Evolutionary conservation across 2,113 vertebrate genomes (phyloP).

Genomic region (Muntiacus reevesi): DNA sequence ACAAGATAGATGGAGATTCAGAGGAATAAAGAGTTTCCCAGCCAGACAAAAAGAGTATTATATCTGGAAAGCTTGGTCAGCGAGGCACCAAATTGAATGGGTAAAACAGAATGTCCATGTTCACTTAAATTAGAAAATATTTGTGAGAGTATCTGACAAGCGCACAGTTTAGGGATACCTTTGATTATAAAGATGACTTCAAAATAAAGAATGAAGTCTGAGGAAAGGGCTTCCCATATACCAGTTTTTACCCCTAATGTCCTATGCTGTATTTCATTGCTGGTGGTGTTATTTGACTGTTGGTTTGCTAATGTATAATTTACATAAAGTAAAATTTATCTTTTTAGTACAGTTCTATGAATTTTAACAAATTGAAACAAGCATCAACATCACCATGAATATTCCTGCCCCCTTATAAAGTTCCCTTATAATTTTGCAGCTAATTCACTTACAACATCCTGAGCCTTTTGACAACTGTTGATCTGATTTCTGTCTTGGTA

Average conservation of each 20-base stretch:
- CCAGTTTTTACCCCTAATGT: not conserved
- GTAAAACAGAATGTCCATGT: not conserved
- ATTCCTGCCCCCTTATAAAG: not conserved
- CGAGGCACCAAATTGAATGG: not conserved
- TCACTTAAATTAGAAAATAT: not conserved
- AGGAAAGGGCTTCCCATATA: not conserved
- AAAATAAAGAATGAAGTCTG: not conserved
- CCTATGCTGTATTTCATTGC: not conserved
- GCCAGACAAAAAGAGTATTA: not conserved
- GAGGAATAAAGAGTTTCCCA: not conserved
- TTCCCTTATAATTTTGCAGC: not conserved
- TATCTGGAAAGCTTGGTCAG: not conserved
- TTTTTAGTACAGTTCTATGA: not conserved
- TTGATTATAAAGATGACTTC: not conserved
- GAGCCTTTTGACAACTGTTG: not conserved
- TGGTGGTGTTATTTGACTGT: not conserved
- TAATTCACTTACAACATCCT: not conserved
- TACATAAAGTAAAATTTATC: not conserved
- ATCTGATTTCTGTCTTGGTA: not conserved
- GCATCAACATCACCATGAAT: not conserved
- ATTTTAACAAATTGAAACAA: not conserved
- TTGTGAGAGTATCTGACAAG: not conserved
- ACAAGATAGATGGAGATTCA: not conserved
- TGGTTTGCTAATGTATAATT: not conserved
- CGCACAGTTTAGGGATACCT: not conserved